Evolutionary conservation across 2,113 vertebrate species (phyloP).

Genomic region (Crypturellus undulatus): DNA sequence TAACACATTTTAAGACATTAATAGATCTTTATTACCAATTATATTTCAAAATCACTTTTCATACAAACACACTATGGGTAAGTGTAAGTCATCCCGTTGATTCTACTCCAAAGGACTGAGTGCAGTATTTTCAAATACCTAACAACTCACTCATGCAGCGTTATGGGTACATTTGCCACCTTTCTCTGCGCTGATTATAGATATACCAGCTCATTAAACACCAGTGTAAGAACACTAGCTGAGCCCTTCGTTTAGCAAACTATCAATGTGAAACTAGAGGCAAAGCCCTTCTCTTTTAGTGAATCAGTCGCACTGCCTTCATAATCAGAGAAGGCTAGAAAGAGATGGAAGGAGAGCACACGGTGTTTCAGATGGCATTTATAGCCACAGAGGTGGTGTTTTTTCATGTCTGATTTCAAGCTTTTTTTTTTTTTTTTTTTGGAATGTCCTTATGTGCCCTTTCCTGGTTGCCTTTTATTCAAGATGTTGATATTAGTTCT

Average conservation of each 20-base stretch:
- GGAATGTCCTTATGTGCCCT: neutral
- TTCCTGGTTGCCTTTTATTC: constrained; percentile 5
- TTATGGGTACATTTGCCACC: constrained; percentile 71
- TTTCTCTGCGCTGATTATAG: constrained; percentile 61
- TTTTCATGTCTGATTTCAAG: constrained; percentile 43
- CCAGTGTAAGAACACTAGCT: constrained; percentile 44
- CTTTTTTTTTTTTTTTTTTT: neutral
- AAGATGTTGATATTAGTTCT: neutral
- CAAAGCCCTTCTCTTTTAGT: constrained; percentile 58
- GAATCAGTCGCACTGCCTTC: constrained; percentile 2
- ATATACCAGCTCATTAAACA: constrained; percentile 76
- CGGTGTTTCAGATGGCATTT: neutral
- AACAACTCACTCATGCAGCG: constrained; percentile 70
- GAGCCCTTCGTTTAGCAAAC: constrained; percentile 67
- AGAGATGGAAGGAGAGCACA: neutral
- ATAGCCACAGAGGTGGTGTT: neutral
- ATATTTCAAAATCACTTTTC: constrained; percentile 64
- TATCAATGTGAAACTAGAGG: constrained; percentile 53
- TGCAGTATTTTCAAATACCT: constrained; percentile 56
- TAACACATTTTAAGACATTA: constrained; percentile 59
- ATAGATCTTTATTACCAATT: constrained; percentile 69
- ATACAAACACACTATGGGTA: constrained; percentile 45
- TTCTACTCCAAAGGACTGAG: constrained; percentile 20
- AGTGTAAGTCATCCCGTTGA: constrained; percentile 58
- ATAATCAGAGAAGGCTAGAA: neutral